Base-by-base conservation (phyloP, 2,113 vertebrate genomes). In the Crotalus tigris region DNA sequence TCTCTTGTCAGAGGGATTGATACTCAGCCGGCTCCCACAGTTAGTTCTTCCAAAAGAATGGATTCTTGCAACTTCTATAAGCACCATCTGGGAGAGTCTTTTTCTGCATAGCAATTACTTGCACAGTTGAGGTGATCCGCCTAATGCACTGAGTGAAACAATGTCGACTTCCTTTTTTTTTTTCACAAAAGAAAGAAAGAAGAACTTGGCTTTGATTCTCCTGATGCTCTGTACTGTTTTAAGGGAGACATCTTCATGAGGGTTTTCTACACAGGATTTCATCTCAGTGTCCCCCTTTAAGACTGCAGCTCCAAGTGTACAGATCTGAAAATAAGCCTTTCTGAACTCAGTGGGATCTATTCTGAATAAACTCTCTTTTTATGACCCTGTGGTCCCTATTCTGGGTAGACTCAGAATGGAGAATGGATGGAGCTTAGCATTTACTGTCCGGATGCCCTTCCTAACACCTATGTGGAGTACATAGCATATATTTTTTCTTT, bases 71-170 rank as follows among this genome's bases (percentile, higher is more conserved):
- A 53, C 91, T 92, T 69, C 91, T 81, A 51, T 89, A 92, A 92
- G 87, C 91, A 89, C 87, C 91, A 92, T 75, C 87, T 92, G 86
- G 64, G 91, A 87, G 58, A 59, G 33, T 54, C 87, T 39, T 44
- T 92, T 88, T 57, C 91, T 57, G 87, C 3, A 51, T 57, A 92
- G 87, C 61, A 89, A 57, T 92, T 92, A 89, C 58, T 75, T 53
- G 19, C 58, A 88, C 91, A 92, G 87, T 12, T n/a, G 85, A 87
- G 44, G 58, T 64, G 87, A 81, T 92, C 33, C 91, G 53, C 53
- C 87, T 92, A 89, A 89, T 81, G 87, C 91, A 92, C 61, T 29
- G 87, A 89, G 61, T 55, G 59, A 69, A 92, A 89, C 87, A 89
- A 69, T 75, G 24, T 58, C 53, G 44, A 69, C 91, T 44, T 44